A percentile compares a stretch with the other conserved stretches of the same genome.
Conservation (phyloP, 2,113 vertebrate species). For the Dasypus novemcinctus region DNA sequence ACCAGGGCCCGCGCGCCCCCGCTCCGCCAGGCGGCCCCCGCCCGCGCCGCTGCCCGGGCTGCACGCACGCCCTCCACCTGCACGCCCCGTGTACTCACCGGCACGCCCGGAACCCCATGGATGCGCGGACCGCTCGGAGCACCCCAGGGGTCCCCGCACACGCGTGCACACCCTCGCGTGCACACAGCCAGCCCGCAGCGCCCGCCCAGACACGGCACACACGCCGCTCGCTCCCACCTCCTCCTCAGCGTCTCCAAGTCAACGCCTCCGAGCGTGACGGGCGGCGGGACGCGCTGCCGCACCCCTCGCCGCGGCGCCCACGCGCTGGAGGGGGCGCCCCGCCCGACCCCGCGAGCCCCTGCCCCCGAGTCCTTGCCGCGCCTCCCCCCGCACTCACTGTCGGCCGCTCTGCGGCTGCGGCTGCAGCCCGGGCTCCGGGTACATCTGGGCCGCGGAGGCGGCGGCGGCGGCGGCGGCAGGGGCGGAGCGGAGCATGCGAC, state of each 20-base stretch:
- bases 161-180: not conserved
- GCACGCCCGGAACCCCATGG: not conserved
- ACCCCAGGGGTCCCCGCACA: not conserved
- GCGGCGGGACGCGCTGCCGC: not conserved
- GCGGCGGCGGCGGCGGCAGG: conserved; percentile 17
- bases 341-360: not conserved
- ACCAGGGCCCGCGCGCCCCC: conserved; percentile 49
- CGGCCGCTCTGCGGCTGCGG: conserved; percentile 38
- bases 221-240: conserved; percentile 44
- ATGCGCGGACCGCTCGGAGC: not conserved
- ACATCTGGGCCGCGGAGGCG: too few species aligned
- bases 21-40: conserved; percentile 2
- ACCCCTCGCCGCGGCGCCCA: conserved; percentile 69
- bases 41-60: not conserved
- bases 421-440: conserved; percentile 27
- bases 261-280: conserved; percentile 51
- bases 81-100: not conserved
- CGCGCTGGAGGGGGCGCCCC: not conserved
- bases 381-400: conserved; percentile 72
- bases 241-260: conserved; percentile 69
- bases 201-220: conserved; percentile 66
- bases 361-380: not conserved
- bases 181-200: not conserved
- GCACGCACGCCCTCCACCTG: not conserved
- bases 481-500: conserved; percentile 59